phyloP scores from a whole-genome alignment of 2,797 vertebrate species.

The Myioborus melanocephalus region DNA sequence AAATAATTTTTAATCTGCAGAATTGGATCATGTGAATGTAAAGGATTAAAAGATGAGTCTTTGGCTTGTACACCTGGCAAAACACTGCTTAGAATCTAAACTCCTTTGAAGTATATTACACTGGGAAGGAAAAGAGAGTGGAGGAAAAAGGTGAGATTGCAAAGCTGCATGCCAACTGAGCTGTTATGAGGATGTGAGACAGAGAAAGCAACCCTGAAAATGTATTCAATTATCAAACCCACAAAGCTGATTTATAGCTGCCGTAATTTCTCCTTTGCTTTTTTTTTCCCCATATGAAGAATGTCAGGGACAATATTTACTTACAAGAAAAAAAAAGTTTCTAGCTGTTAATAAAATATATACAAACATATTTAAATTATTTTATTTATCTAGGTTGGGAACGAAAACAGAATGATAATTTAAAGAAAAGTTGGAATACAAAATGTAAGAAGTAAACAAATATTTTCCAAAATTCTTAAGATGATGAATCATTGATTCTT shows the following conservation, averaged over 20 bases:
- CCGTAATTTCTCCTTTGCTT: constrained; percentile 15
- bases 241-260: constrained; percentile 62
- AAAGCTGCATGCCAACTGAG: constrained; percentile 53
- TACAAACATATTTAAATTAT: background rate
- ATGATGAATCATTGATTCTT: background rate
- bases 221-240: constrained; percentile 63
- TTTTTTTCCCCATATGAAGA: background rate
- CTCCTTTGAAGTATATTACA: constrained; percentile 58
- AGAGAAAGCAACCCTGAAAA: constrained; percentile 54
- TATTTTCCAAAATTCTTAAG: background rate
- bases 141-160: constrained; percentile 38
- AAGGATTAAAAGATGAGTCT: constrained; percentile 56
- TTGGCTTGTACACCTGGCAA: constrained; percentile 51
- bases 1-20: constrained; percentile 61
- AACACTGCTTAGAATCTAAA: constrained; percentile 45
- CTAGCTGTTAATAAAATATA: constrained; percentile 10
- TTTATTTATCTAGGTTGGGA: background rate
- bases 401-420: background rate
- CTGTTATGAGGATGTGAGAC: constrained; percentile 37
- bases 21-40: constrained; percentile 1
- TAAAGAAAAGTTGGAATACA: constrained; percentile 3
- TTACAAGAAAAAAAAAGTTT: background rate
- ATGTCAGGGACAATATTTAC: constrained; percentile 22
- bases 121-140: background rate
- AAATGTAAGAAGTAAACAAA: background rate